Evolutionary conservation across 2,888 invertebrate species (phyloP).

Genomic region (Lasioglossum vierecki): DNA sequence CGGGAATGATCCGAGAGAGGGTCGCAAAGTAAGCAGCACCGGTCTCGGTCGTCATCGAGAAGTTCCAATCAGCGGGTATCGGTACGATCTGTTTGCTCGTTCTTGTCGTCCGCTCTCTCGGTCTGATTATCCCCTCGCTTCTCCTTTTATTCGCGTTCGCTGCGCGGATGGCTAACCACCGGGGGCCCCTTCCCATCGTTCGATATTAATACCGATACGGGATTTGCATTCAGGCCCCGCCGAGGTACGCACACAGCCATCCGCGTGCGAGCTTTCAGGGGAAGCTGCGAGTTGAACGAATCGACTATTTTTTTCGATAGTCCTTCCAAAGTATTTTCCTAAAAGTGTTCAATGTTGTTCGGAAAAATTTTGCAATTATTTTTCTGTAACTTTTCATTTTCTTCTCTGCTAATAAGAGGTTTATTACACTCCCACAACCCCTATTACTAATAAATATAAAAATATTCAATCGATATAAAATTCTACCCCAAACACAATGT

Average conservation of each 20-base stretch:
- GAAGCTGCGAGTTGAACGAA: not conserved
- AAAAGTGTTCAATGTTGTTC: not conserved
- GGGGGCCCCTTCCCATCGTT: slow-evolving; percentile 31
- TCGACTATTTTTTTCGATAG: not conserved
- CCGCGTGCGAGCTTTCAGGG: not conserved
- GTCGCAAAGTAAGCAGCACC: not conserved
- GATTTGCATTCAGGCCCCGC: slow-evolving; percentile 52
- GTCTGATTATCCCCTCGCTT: slow-evolving; percentile 57
- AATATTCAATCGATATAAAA: too few species aligned
- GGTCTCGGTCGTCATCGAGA: slow-evolving; percentile 28
- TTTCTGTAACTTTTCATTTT: too few species aligned
- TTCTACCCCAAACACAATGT: too few species aligned
- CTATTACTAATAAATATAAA: too few species aligned
- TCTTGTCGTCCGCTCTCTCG: slow-evolving; percentile 39
- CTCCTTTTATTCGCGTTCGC: slow-evolving; percentile 42
- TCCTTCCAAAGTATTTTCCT: not conserved
- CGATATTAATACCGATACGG: slow-evolving; percentile 69
- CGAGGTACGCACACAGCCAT: slow-evolving; percentile 15
- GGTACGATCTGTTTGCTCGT: slow-evolving; percentile 70
- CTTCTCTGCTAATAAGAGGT: too few species aligned
- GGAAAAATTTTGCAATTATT: too few species aligned
- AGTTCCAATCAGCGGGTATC: slow-evolving; percentile 57
- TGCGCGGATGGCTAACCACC: slow-evolving; percentile 26
- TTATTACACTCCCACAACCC: too few species aligned
- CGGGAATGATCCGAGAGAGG: slow-evolving; percentile 8